Conservation (phyloP, 2,797 vertebrate species). For the Bufotes viridis region DNA sequence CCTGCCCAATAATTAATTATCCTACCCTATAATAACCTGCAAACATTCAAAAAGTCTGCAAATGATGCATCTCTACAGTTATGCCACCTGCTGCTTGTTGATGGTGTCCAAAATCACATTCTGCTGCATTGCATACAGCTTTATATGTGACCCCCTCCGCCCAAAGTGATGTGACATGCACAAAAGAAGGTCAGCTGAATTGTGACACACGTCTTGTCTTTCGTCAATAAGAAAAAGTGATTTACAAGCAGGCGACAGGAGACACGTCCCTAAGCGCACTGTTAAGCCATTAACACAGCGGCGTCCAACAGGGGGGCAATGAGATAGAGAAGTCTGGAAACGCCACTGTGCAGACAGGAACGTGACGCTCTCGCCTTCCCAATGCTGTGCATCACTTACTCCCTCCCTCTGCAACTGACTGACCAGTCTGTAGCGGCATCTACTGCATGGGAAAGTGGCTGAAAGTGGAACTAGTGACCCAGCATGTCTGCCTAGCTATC, state of each 20-base stretch:
- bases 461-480: background rate
- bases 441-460: too few species aligned
- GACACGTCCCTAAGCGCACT: background rate
- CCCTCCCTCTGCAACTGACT: background rate
- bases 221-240: background rate
- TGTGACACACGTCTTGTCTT: constrained; percentile 4
- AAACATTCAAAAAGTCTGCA: too few species aligned
- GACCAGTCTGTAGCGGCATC: background rate
- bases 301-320: constrained; percentile 3
- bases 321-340: constrained; percentile 1
- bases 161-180: background rate
- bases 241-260: constrained; percentile 12
- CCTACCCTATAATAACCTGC: too few species aligned
- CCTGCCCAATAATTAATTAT: too few species aligned
- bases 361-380: too few species aligned
- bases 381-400: background rate
- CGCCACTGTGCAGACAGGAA: background rate
- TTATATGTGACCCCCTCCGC: too few species aligned
- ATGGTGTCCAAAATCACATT: too few species aligned
- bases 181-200: background rate
- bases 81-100: too few species aligned
- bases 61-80: too few species aligned
- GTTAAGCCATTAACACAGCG: constrained; percentile 18
- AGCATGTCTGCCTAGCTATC: too few species aligned
- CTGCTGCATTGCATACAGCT: too few species aligned